Conservation (phyloP, 2,797 vertebrate genomes). For the Cichlasoma orientale region DNA sequence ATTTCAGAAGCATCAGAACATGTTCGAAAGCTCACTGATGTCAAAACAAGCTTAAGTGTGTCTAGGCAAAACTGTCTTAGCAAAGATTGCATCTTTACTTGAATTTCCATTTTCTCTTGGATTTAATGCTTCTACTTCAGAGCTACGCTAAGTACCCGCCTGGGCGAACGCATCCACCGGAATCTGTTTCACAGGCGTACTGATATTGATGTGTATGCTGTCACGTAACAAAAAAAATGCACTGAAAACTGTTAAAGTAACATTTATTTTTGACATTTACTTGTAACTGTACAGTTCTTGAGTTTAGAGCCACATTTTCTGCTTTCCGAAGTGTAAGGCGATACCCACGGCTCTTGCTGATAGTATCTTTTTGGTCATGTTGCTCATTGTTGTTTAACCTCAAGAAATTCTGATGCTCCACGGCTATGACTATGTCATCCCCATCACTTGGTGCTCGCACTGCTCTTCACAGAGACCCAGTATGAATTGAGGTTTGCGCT, state of each 20-base stretch:
- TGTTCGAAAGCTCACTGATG: background rate
- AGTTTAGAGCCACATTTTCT: background rate
- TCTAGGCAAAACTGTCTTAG: background rate
- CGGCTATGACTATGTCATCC: background rate
- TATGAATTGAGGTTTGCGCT: background rate
- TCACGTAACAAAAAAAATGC: background rate
- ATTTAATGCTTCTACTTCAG: background rate
- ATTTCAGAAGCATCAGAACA: background rate
- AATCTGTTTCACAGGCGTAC: background rate
- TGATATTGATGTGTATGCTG: background rate
- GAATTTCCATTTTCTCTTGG: background rate
- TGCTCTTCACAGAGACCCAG: background rate
- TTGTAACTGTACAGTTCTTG: background rate
- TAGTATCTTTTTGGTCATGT: background rate
- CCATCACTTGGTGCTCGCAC: background rate
- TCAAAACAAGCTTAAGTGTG: background rate
- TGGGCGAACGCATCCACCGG: background rate
- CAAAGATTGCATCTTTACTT: background rate
- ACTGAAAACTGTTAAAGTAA: background rate
- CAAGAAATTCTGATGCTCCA: background rate
- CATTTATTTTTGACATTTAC: background rate
- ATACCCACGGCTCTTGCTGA: background rate
- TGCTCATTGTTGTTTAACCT: background rate
- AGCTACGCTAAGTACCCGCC: background rate
- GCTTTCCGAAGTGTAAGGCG: background rate